Evolutionary conservation across 1,140 invertebrate genomes (phyloP), one percentile per base, ranked within the genome.

Genomic region (Reticulitermes speratus): DNA sequence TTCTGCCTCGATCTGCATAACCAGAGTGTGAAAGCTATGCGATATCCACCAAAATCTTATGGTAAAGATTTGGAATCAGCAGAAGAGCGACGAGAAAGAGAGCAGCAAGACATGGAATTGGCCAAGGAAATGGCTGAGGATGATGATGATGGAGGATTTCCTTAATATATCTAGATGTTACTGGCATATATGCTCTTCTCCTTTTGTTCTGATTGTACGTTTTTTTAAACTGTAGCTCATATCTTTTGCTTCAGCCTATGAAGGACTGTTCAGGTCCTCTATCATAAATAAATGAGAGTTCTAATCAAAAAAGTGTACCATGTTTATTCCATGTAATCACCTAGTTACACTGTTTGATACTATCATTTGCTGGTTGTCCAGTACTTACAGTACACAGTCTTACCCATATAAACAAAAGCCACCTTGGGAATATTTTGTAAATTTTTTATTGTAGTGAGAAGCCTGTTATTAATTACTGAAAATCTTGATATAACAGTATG

Each of bases 121-220:
- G 98, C 98, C 19, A 99, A 99, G 91, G 98, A 99, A 93, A 99
- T 99, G 96, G 98, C 98, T 14, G 98, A 99, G 91, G 98, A 99
- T 90, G 98, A 99, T 92, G 98, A 99, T 93, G 97, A 98, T 93
- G 96, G 96, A 88, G 96, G 96, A 88, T 97, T 97, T 87, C 94
- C 94, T 88, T 94, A 90, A 93, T 55, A 55, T 81, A 25, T 30
- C 59, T 65, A 65, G 11, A 32, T 19, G n/a, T 85, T 19, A 14
- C 25, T 30, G n/a, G 38, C n/a, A 32, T 44, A n/a, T 32, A 84
- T 32, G 25, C 25, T 84, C 7, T 23, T 11, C n/a, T 21, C 52
- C 16, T 85, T 65, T 85, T n/a, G 3, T 25, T n/a, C 23, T 85
- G 65, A 38, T 32, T 45, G 8, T 86, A 21, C 83, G 25, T 44